Evolutionary conservation across 2,888 invertebrate genomes (phyloP).

Genomic region (Synergus laeviventris): DNA sequence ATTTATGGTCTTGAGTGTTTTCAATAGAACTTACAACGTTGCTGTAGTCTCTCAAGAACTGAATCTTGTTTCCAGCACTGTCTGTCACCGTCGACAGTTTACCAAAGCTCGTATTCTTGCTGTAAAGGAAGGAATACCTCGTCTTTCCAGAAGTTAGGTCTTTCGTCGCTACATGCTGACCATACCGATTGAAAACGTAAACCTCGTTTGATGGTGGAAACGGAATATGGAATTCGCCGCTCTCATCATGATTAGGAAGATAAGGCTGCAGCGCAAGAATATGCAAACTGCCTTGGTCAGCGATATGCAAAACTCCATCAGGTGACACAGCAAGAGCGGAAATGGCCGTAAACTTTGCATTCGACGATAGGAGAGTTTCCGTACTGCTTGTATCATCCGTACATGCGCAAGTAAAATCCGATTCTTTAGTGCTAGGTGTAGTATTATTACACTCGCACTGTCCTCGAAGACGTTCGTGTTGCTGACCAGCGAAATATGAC

Average conservation of each 20-base stretch:
- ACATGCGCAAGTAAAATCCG: constrained; percentile 78
- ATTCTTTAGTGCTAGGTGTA: constrained; percentile 63
- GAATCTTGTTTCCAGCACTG: constrained; percentile 94
- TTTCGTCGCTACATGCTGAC: constrained; percentile 96
- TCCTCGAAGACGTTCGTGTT: constrained; percentile 78
- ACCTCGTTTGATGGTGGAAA: constrained; percentile 96
- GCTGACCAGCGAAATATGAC: constrained; percentile 93
- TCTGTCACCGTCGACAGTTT: constrained; percentile 95
- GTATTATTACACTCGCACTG: constrained; percentile 70
- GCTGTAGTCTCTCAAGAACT: constrained; percentile 93
- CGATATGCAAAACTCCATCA: constrained; percentile 96
- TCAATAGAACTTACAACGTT: constrained; percentile 95
- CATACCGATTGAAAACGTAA: constrained; percentile 95
- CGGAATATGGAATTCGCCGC: constrained; percentile 94
- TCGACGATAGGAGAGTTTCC: constrained; percentile 91
- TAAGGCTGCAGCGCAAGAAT: constrained; percentile 92
- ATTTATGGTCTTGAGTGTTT: constrained; percentile 95
- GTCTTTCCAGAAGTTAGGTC: constrained; percentile 96
- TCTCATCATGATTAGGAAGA: constrained; percentile 90
- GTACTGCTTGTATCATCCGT: constrained; percentile 86
- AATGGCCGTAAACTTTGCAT: constrained; percentile 92
- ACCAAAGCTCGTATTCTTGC: constrained; percentile 97
- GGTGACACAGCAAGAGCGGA: constrained; percentile 95
- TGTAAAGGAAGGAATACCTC: constrained; percentile 96
- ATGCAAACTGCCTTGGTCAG: constrained; percentile 94